A percentile compares a stretch with the other conserved stretches of the same genome.
Conservation (phyloP, 1,140 invertebrate species). For the Drosophila serrata region DNA sequence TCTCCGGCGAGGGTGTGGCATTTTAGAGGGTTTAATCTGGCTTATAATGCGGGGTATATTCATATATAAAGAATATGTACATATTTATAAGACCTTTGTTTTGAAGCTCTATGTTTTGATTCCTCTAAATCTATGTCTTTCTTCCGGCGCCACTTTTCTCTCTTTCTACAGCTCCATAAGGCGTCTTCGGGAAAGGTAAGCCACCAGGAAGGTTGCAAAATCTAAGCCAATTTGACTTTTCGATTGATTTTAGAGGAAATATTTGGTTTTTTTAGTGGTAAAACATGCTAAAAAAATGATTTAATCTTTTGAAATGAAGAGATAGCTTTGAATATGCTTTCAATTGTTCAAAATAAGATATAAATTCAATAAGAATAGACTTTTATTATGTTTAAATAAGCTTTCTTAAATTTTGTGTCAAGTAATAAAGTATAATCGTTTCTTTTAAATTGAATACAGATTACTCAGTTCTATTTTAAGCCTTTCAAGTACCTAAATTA, state of each 20-base stretch:
- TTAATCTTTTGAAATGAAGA: not conserved
- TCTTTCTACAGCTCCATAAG: slow-evolving; percentile 71
- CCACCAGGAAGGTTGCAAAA: not conserved
- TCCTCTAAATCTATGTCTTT: slow-evolving; percentile 35
- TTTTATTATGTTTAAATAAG: not conserved
- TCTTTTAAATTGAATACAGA: not conserved
- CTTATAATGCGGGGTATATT: not conserved
- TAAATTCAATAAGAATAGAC: not conserved
- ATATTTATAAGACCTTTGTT: slow-evolving; percentile 5
- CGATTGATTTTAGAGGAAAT: slow-evolving; percentile 13
- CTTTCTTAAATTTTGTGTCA: not conserved
- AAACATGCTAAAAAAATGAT: not conserved
- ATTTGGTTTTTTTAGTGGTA: not conserved
- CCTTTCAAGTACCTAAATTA: not conserved
- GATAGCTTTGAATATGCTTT: not conserved
- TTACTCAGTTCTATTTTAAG: not conserved
- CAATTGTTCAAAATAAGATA: not conserved
- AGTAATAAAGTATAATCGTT: not conserved
- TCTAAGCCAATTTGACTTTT: not conserved
- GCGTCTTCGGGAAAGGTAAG: slow-evolving; percentile 81
- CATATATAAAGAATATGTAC: not conserved
- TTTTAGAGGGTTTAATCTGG: slow-evolving; percentile 5
- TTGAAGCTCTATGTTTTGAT: not conserved
- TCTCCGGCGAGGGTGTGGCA: slow-evolving; percentile 26
- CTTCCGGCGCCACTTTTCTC: slow-evolving; percentile 13